Percentiles rank a stretch among this genome's conserved stretches.
Evolutionary conservation across 2,888 invertebrate species (phyloP).

Genomic region (Nineta flava): DNA sequence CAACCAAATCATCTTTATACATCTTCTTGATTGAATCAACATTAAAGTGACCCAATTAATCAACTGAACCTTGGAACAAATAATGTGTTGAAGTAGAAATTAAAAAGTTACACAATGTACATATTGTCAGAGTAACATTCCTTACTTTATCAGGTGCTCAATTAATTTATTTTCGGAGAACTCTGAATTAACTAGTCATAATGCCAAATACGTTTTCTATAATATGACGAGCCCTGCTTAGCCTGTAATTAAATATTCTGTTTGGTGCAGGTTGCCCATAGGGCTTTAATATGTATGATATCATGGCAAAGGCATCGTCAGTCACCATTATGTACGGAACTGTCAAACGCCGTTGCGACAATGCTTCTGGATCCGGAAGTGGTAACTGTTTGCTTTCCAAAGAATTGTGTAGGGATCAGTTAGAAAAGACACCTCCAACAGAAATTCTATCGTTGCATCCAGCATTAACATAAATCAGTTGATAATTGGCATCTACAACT

Average conservation of each 20-base stretch:
- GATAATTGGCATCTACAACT: constrained; percentile 15
- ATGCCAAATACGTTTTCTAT: constrained; percentile 17
- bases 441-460: constrained; percentile 16
- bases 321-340: constrained; percentile 10
- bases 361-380: constrained; percentile 13
- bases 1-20: too few species aligned
- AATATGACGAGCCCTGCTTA: constrained; percentile 12
- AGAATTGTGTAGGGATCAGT: constrained; percentile 13
- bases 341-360: constrained; percentile 13
- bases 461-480: constrained; percentile 16
- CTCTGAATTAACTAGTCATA: constrained; percentile 15
- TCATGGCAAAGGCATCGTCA: constrained; percentile 1
- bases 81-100: too few species aligned
- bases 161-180: constrained; percentile 15
- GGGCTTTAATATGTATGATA: neutral
- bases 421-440: constrained; percentile 16
- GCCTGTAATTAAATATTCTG: constrained; percentile 7
- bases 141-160: constrained; percentile 11
- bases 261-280: constrained; percentile 9
- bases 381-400: constrained; percentile 14
- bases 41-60: too few species aligned
- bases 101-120: constrained; percentile 13
- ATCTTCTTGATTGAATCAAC: too few species aligned
- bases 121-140: constrained; percentile 11
- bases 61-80: too few species aligned